Evolutionary conservation across 1,140 invertebrate genomes (phyloP).

Genomic region (Calycopis cecrops): DNA sequence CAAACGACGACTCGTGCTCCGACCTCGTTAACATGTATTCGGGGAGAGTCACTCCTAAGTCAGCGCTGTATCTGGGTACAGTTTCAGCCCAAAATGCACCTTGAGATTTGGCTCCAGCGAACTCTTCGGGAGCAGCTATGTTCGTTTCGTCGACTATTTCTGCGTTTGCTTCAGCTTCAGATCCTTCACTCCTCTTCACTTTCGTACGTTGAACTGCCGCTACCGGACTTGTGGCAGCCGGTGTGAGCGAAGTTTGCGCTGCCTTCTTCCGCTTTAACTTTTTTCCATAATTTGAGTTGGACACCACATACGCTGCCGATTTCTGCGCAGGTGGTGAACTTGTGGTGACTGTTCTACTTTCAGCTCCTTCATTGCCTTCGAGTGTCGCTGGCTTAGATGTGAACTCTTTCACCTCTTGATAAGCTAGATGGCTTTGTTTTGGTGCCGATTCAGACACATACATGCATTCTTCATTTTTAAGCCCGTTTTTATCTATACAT

Average conservation of each 20-base stretch:
- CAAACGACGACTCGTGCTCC: constrained; percentile 80
- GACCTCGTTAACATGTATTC: constrained; percentile 81
- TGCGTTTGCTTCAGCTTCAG: constrained; percentile 40
- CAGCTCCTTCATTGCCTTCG: constrained; percentile 52
- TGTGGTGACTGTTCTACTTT: constrained; percentile 63
- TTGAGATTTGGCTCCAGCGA: constrained; percentile 69
- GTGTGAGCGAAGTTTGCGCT: constrained; percentile 29
- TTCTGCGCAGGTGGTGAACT: constrained; percentile 46
- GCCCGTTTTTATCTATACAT: constrained; percentile 79
- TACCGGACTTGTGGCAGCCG: constrained; percentile 36
- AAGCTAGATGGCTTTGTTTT: constrained; percentile 75
- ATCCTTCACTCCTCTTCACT: constrained; percentile 49
- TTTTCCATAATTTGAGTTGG: constrained; percentile 45
- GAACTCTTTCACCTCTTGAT: constrained; percentile 75
- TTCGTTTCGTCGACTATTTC: constrained; percentile 55
- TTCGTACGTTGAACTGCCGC: constrained; percentile 29
- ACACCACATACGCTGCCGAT: constrained; percentile 53
- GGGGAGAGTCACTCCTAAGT: constrained; percentile 78
- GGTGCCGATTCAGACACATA: constrained; percentile 80
- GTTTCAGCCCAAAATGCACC: constrained; percentile 79
- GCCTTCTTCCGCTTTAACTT: constrained; percentile 65
- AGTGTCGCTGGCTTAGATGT: constrained; percentile 64
- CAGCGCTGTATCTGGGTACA: constrained; percentile 77
- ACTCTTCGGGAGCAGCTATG: constrained; percentile 69
- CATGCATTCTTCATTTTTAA: constrained; percentile 85